Percentiles rank a stretch among this genome's conserved stretches.
Evolutionary conservation across 2,888 invertebrate genomes (phyloP).

Genomic region (Lagria hirta): DNA sequence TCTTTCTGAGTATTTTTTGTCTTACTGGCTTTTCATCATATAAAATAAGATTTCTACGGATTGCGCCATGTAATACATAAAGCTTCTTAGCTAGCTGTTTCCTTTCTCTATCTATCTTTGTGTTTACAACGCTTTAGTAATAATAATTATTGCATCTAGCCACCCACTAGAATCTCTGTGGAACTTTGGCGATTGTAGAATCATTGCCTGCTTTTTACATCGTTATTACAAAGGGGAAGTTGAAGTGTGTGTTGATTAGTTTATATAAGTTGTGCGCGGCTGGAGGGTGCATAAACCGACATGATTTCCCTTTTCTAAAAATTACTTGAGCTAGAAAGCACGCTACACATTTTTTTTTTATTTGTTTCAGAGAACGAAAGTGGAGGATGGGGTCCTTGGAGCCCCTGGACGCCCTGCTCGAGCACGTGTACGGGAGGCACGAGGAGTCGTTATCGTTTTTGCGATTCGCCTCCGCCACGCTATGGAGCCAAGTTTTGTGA

Average conservation of each 20-base stretch:
- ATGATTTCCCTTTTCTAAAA: conserved; percentile 17
- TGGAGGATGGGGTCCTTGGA: conserved; percentile 78
- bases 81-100: too few relatives aligned
- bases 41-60: too few relatives aligned
- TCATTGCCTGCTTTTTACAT: conserved; percentile 11
- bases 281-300: conserved; percentile 16
- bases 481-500: conserved; percentile 89
- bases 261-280: conserved; percentile 16
- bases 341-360: not conserved
- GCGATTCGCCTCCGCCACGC: conserved; percentile 83
- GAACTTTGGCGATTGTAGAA: too few relatives aligned
- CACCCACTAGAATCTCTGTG: too few relatives aligned
- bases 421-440: conserved; percentile 76
- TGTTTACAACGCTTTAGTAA: too few relatives aligned
- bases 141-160: too few relatives aligned
- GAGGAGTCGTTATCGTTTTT: conserved; percentile 80
- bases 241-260: conserved; percentile 19
- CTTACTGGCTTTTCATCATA: too few relatives aligned
- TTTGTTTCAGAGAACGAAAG: conserved; percentile 68
- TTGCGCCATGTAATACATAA: too few relatives aligned
- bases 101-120: too few relatives aligned
- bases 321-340: conserved; percentile 6
- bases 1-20: too few relatives aligned
- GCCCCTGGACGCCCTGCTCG: conserved; percentile 83
- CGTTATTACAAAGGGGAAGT: conserved; percentile 15